phyloP scores from a whole-genome alignment of 1,140 invertebrate genomes.

The Kradibia gibbosae region DNA sequence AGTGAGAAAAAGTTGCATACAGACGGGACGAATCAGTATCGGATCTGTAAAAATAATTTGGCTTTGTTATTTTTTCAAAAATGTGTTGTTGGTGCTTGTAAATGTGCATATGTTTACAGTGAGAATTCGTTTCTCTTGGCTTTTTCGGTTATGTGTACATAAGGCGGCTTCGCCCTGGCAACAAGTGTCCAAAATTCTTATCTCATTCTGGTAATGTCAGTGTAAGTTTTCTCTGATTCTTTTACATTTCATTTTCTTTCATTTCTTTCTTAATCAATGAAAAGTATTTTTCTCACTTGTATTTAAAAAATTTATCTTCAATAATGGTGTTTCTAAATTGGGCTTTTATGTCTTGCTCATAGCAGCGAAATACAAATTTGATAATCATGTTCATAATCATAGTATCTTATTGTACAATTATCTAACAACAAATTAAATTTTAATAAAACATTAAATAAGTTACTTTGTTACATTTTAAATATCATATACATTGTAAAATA shows the following conservation, averaged over 20 bases:
- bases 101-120: neutral
- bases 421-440: no score
- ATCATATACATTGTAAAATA: no score
- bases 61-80: neutral
- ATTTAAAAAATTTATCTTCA: neutral
- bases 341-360: neutral
- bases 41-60: neutral
- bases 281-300: neutral
- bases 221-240: neutral
- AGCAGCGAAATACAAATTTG: neutral
- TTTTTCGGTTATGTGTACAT: neutral
- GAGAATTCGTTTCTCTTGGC: neutral
- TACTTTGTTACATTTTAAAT: no score
- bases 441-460: no score
- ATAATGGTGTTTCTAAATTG: neutral
- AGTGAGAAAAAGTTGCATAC: neutral
- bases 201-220: neutral
- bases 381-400: no score
- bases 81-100: neutral
- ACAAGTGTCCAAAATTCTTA: constrained; percentile 44
- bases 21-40: constrained; percentile 20
- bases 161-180: constrained; percentile 33
- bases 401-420: no score
- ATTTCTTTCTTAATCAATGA: neutral
- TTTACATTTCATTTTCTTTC: neutral